These are phyloP conservation scores for Plusia festucae DNA, from an alignment of 2,888 invertebrate species.

Conservation along the genomic window DNA sequence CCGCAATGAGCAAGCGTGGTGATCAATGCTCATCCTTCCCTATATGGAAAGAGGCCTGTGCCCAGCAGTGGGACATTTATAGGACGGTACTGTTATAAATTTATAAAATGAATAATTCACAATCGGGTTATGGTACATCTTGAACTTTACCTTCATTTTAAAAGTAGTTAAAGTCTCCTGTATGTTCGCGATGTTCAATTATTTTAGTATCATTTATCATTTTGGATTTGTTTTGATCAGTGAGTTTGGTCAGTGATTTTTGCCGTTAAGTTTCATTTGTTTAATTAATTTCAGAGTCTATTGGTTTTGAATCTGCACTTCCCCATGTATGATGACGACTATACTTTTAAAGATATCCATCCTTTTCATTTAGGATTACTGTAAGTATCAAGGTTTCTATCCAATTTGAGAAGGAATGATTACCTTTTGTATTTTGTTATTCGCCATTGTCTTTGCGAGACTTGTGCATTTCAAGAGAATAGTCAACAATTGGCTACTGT, in stretches of 20 bases:
- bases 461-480: not conserved
- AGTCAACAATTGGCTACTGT: not conserved
- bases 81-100: too few species aligned
- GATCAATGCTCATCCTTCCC: too few species aligned
- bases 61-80: too few species aligned
- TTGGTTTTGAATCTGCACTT: too few species aligned
- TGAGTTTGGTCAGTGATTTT: not conserved
- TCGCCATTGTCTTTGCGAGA: not conserved
- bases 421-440: not conserved
- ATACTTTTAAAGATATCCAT: too few species aligned
- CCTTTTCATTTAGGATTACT: not conserved
- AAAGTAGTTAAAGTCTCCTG: not conserved
- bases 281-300: too few species aligned
- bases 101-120: too few species aligned
- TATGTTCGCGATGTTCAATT: not conserved
- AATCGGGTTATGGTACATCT: too few species aligned
- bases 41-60: too few species aligned
- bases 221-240: not conserved
- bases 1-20: too few species aligned
- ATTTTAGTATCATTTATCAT: not conserved
- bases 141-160: too few species aligned
- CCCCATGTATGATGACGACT: too few species aligned
- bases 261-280: not conserved
- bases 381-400: not conserved
- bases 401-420: not conserved